Evolutionary conservation across 2,888 invertebrate genomes (phyloP), one percentile per base, ranked within the genome.

Genomic region (Plusia festucae): DNA sequence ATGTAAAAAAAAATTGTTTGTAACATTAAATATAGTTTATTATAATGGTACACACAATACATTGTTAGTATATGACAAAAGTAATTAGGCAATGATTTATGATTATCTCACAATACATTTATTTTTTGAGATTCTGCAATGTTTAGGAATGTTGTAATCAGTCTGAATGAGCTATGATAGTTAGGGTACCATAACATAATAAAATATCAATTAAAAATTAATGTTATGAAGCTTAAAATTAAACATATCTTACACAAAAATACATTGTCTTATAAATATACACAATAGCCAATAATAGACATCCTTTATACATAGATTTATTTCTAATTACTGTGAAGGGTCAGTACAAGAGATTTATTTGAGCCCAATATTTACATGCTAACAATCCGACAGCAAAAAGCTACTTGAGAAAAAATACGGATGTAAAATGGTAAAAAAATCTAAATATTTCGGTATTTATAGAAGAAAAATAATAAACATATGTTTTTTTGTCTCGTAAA

Each of bases 241-340:
- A 40, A n/a, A 40, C 15, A 40, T 40, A 40, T 40, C 40, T 40
- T 40, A 40, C 40, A 40, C 40, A n/a, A 40, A 40, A 40, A 40
- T 40, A 40, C 40, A 40, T 32, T 40, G 40, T 40, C 40, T 40
- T 40, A 40, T 40, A n/a, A n/a, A n/a, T n/a, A 40, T 40, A 40
- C 40, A 40, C n/a, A n/a, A 40, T n/a, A 40, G 40, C n/a, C 40
- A 40, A 40, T 40, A 34, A 3, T 34, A 34, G 34, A 40, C 40
- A 40, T n/a, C n/a, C n/a, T 40, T 40, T 40, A 40, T 40, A 40
- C 40, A 40, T 40, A 6, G 40, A 40, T 40, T 40, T 40, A 40
- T 40, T 40, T 40, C 15, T 40, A 40, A 40, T 40, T 40, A n/a
- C n/a, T 40, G n/a, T 5, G n/a, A 40, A 40, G n/a, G 13, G 40